Conservation (phyloP, 2,797 vertebrate genomes). For the Cirrhinus mrigala region DNA sequence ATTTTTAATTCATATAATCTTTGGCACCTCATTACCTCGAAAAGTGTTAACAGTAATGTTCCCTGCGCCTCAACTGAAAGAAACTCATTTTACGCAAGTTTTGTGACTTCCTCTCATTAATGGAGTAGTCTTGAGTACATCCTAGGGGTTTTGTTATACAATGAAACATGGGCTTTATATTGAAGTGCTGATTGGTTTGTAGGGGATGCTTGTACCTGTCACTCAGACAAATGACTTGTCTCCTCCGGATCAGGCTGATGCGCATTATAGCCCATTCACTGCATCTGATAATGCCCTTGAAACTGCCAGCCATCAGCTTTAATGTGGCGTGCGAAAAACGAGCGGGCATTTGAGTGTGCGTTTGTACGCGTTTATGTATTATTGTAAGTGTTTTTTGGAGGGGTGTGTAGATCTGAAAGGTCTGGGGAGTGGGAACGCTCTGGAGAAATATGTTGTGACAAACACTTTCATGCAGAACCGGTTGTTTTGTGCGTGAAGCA, state of each 20-base stretch:
- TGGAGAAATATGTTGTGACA: constrained; percentile 14
- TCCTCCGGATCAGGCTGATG: constrained; percentile 67
- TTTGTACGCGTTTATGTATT: constrained; percentile 44
- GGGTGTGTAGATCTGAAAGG: constrained; percentile 37
- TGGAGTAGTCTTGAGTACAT: constrained; percentile 27
- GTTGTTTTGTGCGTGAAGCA: constrained; percentile 21
- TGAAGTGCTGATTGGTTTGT: constrained; percentile 70
- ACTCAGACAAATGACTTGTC: constrained; percentile 72
- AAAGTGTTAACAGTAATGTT: constrained; percentile 37
- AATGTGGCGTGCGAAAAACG: constrained; percentile 24
- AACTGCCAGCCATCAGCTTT: constrained; percentile 64
- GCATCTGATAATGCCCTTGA: constrained; percentile 73
- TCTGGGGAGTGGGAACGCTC: neutral
- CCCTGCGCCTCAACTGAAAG: neutral
- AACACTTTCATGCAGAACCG: neutral
- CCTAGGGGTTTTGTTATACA: constrained; percentile 39
- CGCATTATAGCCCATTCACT: constrained; percentile 72
- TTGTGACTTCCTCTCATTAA: constrained; percentile 23
- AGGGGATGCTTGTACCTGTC: constrained; percentile 75
- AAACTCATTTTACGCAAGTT: constrained; percentile 28
- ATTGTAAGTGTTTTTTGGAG: constrained; percentile 43
- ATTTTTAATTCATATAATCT: constrained; percentile 39
- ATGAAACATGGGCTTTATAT: constrained; percentile 50
- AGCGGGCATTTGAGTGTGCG: constrained; percentile 53
- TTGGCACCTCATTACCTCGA: constrained; percentile 9